Evolutionary conservation across 2,113 vertebrate species (phyloP), one percentile per base, ranked within the genome.

Genomic region (Noturus placidus): DNA sequence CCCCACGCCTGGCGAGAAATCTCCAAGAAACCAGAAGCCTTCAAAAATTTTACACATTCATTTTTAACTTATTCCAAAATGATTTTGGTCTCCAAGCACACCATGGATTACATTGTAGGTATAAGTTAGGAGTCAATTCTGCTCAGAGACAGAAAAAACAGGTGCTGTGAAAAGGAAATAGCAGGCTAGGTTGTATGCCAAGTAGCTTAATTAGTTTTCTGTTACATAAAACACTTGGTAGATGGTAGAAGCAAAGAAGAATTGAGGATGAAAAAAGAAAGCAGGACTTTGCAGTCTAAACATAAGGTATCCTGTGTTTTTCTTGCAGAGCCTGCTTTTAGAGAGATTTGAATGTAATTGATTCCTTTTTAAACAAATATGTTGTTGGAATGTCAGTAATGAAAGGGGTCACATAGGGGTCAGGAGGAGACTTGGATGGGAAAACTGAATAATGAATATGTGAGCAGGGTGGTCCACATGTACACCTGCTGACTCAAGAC

Each of bases 361-460:
- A 95, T 96, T 96, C 94, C 94, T 94, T 95, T 96, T 94, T 93
- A 95, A 93, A 96, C 88, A 96, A 96, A 96, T 94, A 96, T 65
- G 83, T 93, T 93, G 94, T 93, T 93, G 90, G 93, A 95, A 93
- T 93, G 92, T 89, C 91, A 90, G 91, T 93, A 94, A 95, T 92
- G 93, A 93, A 95, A 95, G 92, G 93, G 93, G 93, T 91, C 93
- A 94, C 85, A 46, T 46, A 86, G 88, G 94, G 94, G 94, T 95
- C 93, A 94, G 84, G 88, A 89, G 88, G 82, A 88, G 70, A 59
- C 56, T 72, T 91, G 91, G 91, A 94, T 89, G 91, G 77, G 86
- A 92, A 93, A 94, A 95, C 92, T 79, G 87, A 87, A 10, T 86
- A 93, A 61, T 90, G 93, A 89, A 93, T 65, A 46, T 54, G 56